Evolutionary conservation across 1,140 invertebrate genomes (phyloP).

Genomic region (Ostrea denselamellosa): DNA sequence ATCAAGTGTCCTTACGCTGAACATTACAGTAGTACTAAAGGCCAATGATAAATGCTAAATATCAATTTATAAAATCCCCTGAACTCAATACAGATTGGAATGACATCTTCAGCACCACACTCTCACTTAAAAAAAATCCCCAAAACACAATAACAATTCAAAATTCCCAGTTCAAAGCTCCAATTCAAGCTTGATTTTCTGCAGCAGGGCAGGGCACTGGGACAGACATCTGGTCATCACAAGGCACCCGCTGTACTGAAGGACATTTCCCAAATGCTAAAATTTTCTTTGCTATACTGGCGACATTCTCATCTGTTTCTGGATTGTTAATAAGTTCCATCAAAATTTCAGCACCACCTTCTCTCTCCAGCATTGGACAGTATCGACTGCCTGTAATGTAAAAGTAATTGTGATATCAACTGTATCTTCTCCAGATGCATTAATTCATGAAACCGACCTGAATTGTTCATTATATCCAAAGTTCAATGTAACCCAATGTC

Average conservation of each 20-base stretch:
- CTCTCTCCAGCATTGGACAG: slow-evolving; percentile 85
- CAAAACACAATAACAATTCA: not conserved
- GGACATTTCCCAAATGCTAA: slow-evolving; percentile 45
- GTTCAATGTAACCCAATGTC: too few relatives aligned
- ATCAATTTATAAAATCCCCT: too few relatives aligned
- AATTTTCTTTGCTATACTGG: slow-evolving; percentile 52
- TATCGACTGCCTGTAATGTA: slow-evolving; percentile 86
- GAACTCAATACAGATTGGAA: not conserved
- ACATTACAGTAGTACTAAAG: too few relatives aligned
- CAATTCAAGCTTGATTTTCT: not conserved
- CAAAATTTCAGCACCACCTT: slow-evolving; percentile 79
- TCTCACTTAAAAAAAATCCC: not conserved
- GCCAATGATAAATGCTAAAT: too few relatives aligned
- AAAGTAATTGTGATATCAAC: not conserved
- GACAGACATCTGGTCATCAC: slow-evolving; percentile 3
- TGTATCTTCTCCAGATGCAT: not conserved
- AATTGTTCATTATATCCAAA: not conserved
- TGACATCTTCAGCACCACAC: not conserved
- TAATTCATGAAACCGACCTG: not conserved
- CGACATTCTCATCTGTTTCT: slow-evolving; percentile 51
- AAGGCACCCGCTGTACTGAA: not conserved
- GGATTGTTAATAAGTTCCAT: slow-evolving; percentile 74
- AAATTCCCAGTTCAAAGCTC: not conserved
- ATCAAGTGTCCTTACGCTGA: too few relatives aligned
- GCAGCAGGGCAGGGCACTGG: not conserved